These are phyloP conservation scores for Drosophila tsacasi DNA, from an alignment of 1,140 invertebrate species.

Conservation along the genomic window DNA sequence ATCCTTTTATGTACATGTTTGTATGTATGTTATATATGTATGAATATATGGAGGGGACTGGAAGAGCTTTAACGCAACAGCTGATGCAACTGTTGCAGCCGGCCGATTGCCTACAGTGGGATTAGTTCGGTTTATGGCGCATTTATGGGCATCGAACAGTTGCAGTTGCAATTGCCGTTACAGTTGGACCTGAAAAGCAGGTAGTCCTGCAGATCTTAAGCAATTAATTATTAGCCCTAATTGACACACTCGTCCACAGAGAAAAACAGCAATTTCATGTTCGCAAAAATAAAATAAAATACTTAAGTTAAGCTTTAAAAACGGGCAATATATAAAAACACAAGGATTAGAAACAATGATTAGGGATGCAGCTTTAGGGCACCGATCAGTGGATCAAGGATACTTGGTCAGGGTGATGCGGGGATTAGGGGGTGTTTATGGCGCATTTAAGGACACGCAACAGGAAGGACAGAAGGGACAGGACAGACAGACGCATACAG, in stretches of 20 bases:
- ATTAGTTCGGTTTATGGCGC: conserved; percentile 67
- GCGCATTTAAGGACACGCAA: conserved; percentile 70
- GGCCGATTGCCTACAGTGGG: conserved; percentile 42
- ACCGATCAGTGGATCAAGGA: background rate
- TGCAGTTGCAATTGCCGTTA: conserved; percentile 6
- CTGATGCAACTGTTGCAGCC: conserved; percentile 68
- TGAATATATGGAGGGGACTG: background rate
- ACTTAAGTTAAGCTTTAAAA: background rate
- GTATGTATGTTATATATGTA: background rate
- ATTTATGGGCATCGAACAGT: conserved; percentile 70
- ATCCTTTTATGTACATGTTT: conserved; percentile 7
- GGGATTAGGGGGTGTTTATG: conserved; percentile 50
- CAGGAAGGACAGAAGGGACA: conserved; percentile 24
- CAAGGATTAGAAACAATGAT: background rate
- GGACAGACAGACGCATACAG: conserved; percentile 9
- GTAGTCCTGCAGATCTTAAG: conserved; percentile 23
- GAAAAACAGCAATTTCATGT: background rate
- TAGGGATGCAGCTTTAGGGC: background rate
- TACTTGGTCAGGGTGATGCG: background rate
- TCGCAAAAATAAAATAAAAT: too few relatives aligned
- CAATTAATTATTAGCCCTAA: conserved; percentile 7
- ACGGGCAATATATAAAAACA: background rate
- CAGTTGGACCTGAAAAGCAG: conserved; percentile 25
- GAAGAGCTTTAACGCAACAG: conserved; percentile 51
- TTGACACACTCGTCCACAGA: background rate